Evolutionary conservation across 2,888 invertebrate genomes (phyloP), one percentile per base, ranked within the genome.

Genomic region (Nemoura dubitans): DNA sequence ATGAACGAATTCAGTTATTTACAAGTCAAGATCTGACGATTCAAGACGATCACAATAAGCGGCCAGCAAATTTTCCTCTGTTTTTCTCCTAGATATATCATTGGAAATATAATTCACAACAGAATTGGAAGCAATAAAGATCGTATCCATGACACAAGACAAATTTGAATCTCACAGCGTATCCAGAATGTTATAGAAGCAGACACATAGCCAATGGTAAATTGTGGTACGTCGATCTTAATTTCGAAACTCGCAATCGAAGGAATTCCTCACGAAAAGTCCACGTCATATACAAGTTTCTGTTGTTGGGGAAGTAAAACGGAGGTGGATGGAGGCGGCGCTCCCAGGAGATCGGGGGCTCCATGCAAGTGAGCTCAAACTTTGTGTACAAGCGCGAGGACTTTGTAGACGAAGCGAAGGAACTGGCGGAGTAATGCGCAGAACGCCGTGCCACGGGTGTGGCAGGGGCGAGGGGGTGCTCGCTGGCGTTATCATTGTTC

Each of bases 361-460:
- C n/a, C 81, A 30, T 81, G 30, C 81, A 81, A 29, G 81, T 30
- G 81, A 81, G 30, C 30, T 30, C 28, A 81, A 81, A 81, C 81
- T 81, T 81, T 81, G 81, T 29, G 30, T 78, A 78, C 78, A 81
- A 81, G 81, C 59, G 36, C 36, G 59, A 10, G 59, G 59, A 59
- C 59, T 59, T 59, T 59, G 59, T 59, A 7, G 59, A 59, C 59
- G 21, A 1, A 59, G 59, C 59, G 59, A 59, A 59, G 59, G 59
- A 59, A 59, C 59, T 21, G 59, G 59, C 59, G 21, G 21, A 59
- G 59, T 59, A 59, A 59, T 59, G 3, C 59, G 59, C 16, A 10
- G 59, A 59, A 59, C 59, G 59, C 59, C 36, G 10, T 36, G 5
- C 36, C 3, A 36, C 36, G 36, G 36, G 36, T 10, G 59, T 10